Percentiles rank a stretch among this genome's conserved stretches.
Evolutionary conservation across 2,888 invertebrate species (phyloP).

Genomic region (Calameuta filiformis): DNA sequence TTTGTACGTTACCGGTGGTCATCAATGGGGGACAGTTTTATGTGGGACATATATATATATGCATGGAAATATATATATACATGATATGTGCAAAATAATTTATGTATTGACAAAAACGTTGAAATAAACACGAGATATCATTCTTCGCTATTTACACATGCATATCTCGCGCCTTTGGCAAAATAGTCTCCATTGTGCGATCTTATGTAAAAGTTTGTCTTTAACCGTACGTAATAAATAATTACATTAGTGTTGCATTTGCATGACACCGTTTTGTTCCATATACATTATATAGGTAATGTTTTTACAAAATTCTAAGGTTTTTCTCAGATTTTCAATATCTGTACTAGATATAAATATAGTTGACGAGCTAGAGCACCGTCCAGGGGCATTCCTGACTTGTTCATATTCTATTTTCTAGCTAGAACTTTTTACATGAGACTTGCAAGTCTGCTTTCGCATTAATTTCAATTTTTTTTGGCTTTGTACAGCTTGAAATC

Average conservation of each 20-base stretch:
- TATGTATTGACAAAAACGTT: conserved; percentile 2
- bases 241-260: neutral
- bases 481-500: neutral
- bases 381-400: neutral
- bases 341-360: neutral
- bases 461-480: neutral
- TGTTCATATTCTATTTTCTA: neutral
- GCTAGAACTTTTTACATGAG: neutral
- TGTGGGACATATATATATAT: neutral
- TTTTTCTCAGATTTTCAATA: neutral
- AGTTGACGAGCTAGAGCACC: neutral
- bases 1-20: neutral
- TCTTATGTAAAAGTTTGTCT: conserved; percentile 1
- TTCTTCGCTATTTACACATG: conserved; percentile 1
- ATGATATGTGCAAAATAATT: neutral
- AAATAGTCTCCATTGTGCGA: conserved; percentile 2
- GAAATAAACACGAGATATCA: neutral
- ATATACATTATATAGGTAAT: neutral
- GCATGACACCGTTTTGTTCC: neutral
- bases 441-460: neutral
- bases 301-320: neutral
- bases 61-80: neutral
- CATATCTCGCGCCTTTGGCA: neutral
- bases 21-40: neutral
- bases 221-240: neutral